Percentiles rank a stretch among this genome's conserved stretches.
Conservation (phyloP, 1,140 invertebrate species). For the Drosophila miranda region DNA sequence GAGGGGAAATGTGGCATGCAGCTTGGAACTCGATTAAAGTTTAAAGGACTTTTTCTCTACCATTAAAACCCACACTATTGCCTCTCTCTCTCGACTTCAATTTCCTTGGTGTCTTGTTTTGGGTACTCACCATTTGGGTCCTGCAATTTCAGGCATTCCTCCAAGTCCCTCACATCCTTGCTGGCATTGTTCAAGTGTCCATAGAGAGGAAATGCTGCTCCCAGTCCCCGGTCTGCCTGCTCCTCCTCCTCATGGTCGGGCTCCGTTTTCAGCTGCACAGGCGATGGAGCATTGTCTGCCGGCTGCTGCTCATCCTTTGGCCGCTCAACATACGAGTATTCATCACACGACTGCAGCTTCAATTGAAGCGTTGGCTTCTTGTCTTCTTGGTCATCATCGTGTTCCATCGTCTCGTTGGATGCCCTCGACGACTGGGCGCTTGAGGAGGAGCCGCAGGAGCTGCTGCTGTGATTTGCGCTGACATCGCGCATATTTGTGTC, state of each 20-base stretch:
- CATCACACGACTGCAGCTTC: constrained; percentile 61
- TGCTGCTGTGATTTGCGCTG: constrained; percentile 61
- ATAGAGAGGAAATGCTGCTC: constrained; percentile 46
- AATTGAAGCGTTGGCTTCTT: constrained; percentile 58
- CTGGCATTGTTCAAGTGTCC: constrained; percentile 59
- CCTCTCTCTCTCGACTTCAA: background rate
- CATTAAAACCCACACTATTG: too few relatives aligned
- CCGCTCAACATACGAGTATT: constrained; percentile 47
- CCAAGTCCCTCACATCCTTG: constrained; percentile 63
- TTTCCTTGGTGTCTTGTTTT: constrained; percentile 20
- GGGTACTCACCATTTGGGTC: constrained; percentile 55
- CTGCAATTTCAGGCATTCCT: constrained; percentile 66
- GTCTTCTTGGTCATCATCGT: constrained; percentile 23
- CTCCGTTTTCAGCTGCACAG: constrained; percentile 62
- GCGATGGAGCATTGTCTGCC: constrained; percentile 56
- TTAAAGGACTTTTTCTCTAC: too few relatives aligned
- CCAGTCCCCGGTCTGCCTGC: background rate
- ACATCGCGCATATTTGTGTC: constrained; percentile 79
- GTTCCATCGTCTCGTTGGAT: constrained; percentile 11
- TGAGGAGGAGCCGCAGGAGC: constrained; percentile 25
- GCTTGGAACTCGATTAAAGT: too few relatives aligned
- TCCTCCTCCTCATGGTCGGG: constrained; percentile 10
- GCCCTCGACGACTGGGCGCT: constrained; percentile 4
- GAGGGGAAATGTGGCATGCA: too few relatives aligned
- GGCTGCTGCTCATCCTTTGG: constrained; percentile 46